These are phyloP conservation scores for Empidonax traillii DNA, from an alignment of 2,113 vertebrate species.

Conservation along the genomic window DNA sequence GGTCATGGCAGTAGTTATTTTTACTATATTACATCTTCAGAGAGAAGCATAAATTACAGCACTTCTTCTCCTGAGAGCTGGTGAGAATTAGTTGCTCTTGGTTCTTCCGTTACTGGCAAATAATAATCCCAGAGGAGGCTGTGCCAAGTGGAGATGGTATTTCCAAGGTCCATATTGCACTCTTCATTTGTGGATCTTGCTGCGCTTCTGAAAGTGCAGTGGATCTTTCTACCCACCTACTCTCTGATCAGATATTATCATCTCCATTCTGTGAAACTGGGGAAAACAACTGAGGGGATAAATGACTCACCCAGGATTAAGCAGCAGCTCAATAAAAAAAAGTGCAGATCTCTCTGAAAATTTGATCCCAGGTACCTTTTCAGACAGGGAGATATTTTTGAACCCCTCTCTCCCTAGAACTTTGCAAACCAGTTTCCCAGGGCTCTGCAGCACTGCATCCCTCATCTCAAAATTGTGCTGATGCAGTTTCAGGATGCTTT, in stretches of 20 bases:
- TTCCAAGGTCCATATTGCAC: neutral
- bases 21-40: neutral
- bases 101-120: neutral
- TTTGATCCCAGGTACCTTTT: neutral
- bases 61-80: neutral
- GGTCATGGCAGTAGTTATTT: constrained; percentile 1
- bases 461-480: neutral
- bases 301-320: constrained; percentile 20
- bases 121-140: neutral
- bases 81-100: neutral
- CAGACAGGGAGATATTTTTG: neutral
- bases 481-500: neutral
- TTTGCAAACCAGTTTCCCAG: neutral
- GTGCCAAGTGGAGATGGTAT: neutral
- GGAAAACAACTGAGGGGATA: neutral
- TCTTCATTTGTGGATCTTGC: neutral
- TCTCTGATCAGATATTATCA: neutral
- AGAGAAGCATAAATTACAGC: constrained; percentile 6
- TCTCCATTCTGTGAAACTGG: neutral
- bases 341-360: neutral
- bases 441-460: neutral
- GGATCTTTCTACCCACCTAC: neutral
- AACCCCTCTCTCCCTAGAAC: neutral
- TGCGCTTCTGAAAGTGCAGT: neutral
- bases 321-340: neutral